Evolutionary conservation across 2,888 invertebrate species (phyloP).

Genomic region (Clivina fossor): DNA sequence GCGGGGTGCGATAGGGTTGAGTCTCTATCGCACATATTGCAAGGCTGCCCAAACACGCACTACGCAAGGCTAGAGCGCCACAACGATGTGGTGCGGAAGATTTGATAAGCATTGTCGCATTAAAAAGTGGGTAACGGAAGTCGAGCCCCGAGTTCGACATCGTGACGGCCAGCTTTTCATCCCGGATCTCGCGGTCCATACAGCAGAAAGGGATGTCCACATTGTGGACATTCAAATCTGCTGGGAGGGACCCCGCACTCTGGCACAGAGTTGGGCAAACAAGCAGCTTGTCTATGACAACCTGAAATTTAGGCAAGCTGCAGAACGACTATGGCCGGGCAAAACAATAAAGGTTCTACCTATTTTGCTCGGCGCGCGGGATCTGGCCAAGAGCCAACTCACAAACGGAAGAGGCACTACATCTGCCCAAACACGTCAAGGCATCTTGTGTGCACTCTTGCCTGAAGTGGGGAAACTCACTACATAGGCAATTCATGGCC

Average conservation of each 20-base stretch:
- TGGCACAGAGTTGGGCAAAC: background rate
- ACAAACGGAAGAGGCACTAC: background rate
- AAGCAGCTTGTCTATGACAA: background rate
- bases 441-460: background rate
- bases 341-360: background rate
- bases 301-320: background rate
- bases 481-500: slow-evolving; percentile 32
- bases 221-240: background rate
- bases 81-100: too few relatives aligned
- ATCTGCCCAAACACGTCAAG: slow-evolving; percentile 40
- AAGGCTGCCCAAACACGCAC: too few relatives aligned
- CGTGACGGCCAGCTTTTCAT: background rate
- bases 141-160: background rate
- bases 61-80: background rate
- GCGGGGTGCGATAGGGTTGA: background rate
- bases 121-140: background rate
- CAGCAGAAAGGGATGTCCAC: background rate
- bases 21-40: background rate
- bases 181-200: background rate
- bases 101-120: too few relatives aligned
- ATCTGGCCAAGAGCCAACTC: slow-evolving; percentile 2
- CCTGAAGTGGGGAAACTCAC: background rate
- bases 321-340: background rate
- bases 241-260: background rate
- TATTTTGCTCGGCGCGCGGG: too few relatives aligned